Conservation (phyloP, 2,797 vertebrate genomes). For the Scomberomorus guttatus region DNA sequence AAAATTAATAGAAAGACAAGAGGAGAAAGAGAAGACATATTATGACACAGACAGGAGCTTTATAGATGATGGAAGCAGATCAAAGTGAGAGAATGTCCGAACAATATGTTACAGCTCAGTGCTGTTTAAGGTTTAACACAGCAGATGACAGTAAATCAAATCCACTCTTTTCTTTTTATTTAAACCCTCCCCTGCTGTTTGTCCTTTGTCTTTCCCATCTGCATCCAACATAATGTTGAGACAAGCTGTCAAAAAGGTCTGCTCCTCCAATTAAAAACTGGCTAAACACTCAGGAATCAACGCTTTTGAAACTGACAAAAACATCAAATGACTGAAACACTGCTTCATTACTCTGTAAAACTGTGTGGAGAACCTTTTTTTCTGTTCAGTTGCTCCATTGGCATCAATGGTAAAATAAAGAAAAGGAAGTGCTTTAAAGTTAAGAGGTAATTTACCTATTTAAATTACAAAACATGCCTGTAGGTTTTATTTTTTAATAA, state of each 20-base stretch:
- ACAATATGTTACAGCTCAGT: conserved; percentile 26
- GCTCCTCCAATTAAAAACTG: conserved; percentile 22
- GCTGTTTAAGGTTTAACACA: conserved; percentile 13
- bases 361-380: not conserved
- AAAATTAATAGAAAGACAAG: not conserved
- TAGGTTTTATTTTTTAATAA: conserved; percentile 30
- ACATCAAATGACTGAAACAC: not conserved
- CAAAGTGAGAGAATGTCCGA: not conserved
- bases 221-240: conserved; percentile 59
- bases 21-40: not conserved
- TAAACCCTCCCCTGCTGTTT: conserved; percentile 42
- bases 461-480: conserved; percentile 46
- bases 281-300: conserved; percentile 13
- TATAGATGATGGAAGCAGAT: not conserved
- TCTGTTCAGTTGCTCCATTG: not conserved
- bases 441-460: conserved; percentile 37
- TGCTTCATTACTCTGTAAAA: not conserved
- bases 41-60: not conserved
- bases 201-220: conserved; percentile 56
- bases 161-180: conserved; percentile 10
- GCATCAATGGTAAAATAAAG: not conserved
- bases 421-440: not conserved
- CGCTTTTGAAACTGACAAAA: conserved; percentile 9
- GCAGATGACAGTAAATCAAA: conserved; percentile 43
- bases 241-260: conserved; percentile 65